Percentiles rank a stretch among this genome's conserved stretches.
Conservation (phyloP, 2,113 vertebrate genomes). For the Chascanopsetta lugubris region DNA sequence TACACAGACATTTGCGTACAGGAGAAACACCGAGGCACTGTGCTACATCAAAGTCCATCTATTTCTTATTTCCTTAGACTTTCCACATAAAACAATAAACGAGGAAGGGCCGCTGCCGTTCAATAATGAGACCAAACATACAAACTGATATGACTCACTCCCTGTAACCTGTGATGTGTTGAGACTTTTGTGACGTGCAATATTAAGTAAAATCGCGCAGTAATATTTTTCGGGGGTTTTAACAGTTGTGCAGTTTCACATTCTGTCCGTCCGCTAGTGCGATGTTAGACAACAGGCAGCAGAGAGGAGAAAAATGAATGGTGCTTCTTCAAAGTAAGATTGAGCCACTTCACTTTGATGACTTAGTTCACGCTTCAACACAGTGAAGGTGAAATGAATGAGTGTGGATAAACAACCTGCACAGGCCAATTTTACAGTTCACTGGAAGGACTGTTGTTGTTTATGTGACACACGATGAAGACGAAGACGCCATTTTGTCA, state of each 20-base stretch:
- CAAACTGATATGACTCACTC: no score
- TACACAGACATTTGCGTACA: no score
- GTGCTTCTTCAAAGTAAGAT: not conserved
- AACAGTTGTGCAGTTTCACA: not conserved
- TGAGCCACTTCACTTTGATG: not conserved
- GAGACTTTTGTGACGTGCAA: not conserved
- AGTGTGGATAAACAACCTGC: conserved; percentile 1
- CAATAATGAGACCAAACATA: no score
- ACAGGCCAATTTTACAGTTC: conserved; percentile 4
- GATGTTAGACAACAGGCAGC: not conserved
- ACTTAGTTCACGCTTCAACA: conserved; percentile 2
- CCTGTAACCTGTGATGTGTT: not conserved
- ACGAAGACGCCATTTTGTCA: no score
- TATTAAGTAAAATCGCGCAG: not conserved
- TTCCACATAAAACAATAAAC: no score
- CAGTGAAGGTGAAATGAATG: conserved; percentile 7
- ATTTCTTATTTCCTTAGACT: no score
- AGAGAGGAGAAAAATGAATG: not conserved
- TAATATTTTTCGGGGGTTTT: not conserved
- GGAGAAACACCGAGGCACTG: no score
- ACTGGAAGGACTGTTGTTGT: conserved; percentile 7
- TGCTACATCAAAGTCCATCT: no score
- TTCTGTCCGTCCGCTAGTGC: not conserved
- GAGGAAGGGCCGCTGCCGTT: no score
- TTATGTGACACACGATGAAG: no score